Evolutionary conservation across 2,797 vertebrate genomes (phyloP).

Genomic region (Heterohyrax brucei): DNA sequence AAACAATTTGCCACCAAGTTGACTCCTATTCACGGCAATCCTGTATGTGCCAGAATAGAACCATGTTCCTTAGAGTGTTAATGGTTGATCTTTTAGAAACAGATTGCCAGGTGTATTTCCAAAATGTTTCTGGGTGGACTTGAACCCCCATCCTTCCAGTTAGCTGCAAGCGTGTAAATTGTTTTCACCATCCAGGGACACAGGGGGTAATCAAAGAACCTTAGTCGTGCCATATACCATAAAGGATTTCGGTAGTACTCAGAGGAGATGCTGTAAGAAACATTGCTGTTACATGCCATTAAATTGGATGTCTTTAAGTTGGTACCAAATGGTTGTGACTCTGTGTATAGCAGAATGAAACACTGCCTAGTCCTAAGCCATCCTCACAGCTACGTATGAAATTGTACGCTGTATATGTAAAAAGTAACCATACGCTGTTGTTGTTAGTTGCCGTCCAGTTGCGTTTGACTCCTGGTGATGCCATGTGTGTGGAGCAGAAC

Average conservation of each 20-base stretch:
- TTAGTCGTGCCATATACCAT: not conserved
- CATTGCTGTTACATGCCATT: too few species aligned
- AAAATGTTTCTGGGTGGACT: not conserved
- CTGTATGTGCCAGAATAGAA: not conserved
- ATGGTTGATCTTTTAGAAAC: not conserved
- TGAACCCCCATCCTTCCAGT: not conserved
- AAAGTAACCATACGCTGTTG: constrained; percentile 13
- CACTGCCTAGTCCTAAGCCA: too few species aligned
- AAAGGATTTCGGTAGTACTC: not conserved
- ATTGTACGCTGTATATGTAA: not conserved
- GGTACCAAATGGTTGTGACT: too few species aligned
- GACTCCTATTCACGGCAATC: too few species aligned
- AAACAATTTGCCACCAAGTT: too few species aligned
- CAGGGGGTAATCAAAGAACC: not conserved
- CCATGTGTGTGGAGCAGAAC: not conserved
- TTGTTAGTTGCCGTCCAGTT: not conserved
- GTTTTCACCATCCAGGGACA: not conserved
- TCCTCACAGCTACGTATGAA: not conserved
- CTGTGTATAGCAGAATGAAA: too few species aligned
- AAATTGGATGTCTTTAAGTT: too few species aligned
- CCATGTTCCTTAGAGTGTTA: not conserved
- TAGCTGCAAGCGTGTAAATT: not conserved
- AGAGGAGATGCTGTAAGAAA: not conserved
- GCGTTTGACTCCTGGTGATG: not conserved
- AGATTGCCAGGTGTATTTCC: not conserved